These are phyloP conservation scores for Drosophila ogumai DNA, from an alignment of 1,140 invertebrate species.

Conservation along the genomic window DNA sequence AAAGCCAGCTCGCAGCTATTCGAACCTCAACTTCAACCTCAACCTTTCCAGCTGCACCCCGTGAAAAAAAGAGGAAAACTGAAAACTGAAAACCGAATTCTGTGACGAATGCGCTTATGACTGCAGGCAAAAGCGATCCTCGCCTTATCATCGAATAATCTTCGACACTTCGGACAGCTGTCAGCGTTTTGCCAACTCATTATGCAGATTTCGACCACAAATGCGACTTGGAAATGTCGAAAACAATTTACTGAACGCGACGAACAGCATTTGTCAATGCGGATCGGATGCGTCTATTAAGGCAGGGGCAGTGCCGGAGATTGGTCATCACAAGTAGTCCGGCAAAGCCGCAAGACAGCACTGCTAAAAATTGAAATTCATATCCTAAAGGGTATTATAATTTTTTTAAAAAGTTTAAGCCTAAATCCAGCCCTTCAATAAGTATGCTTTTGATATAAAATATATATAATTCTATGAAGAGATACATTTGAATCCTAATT, in stretches of 20 bases:
- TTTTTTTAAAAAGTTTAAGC: too few species aligned
- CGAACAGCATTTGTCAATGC: slow-evolving; percentile 44
- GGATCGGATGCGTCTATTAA: slow-evolving; percentile 39
- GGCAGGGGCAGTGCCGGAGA: slow-evolving; percentile 16
- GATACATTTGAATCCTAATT: not conserved
- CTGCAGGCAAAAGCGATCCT: slow-evolving; percentile 41
- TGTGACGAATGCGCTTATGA: slow-evolving; percentile 73
- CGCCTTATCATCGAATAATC: slow-evolving; percentile 42
- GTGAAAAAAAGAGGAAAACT: not conserved
- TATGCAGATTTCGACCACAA: slow-evolving; percentile 74
- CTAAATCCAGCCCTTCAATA: not conserved
- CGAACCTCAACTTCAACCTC: slow-evolving; percentile 54
- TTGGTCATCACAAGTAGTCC: slow-evolving; percentile 22
- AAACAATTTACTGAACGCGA: slow-evolving; percentile 58
- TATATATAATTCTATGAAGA: fast-evolving
- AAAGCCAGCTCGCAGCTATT: slow-evolving; percentile 56
- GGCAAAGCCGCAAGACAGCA: slow-evolving; percentile 41
- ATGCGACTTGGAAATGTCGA: slow-evolving; percentile 50
- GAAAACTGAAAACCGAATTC: slow-evolving; percentile 27
- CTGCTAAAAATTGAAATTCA: not conserved
- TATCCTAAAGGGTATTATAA: not conserved
- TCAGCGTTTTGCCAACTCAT: slow-evolving; percentile 65
- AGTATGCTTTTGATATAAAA: not conserved
- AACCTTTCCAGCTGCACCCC: slow-evolving; percentile 45
- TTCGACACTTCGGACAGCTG: slow-evolving; percentile 68